Evolutionary conservation across 2,888 invertebrate species (phyloP), one percentile per base, ranked within the genome.

Genomic region (Pristionchus mayeri): DNA sequence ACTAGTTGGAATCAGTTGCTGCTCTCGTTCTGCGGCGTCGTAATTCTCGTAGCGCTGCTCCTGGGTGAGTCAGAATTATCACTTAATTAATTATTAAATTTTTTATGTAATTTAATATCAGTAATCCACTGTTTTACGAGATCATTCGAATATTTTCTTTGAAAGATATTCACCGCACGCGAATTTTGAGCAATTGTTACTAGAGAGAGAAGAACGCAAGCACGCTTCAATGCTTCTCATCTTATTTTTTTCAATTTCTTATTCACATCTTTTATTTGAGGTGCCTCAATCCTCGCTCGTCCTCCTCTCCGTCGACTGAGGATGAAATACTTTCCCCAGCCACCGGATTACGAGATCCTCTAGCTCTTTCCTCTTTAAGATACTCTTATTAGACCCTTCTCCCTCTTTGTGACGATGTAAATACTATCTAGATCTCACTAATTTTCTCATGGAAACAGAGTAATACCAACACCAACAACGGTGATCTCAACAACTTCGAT

Each of bases 1-100:
- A 34, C 79, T 16, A 24, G n/a, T 24, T 79, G 79, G 79, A 79
- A 79, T 34, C 52, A 52, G 37, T 71, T 71, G 71, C 84, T 86
- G 75, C 81, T 80, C 18, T 79, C 79, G 7, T 34, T 79, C 0
- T 52, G 52, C 27, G 79, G 79, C 21, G n/a, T 79, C 13, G 44
- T 24, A 18, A 50, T 18, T 48, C 24, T 76, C 18, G 30, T 40
- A 13, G 67, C 67, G 7, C n/a, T 67, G 40, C 30, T 67, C 11
- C 9, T 40, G 37, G 76, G 76, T 50, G 11, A 21, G 48, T n/a
- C n/a, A n/a, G n/a, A n/a, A n/a, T 27, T 37, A 7, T n/a, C 24
- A 24, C n/a, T 24, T 76, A 27, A 21, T 44, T 44, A n/a, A 44
- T 44, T 44, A 44, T 44, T 44, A 44, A 44, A 9, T 44, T 44